Evolutionary conservation across 2,888 invertebrate genomes (phyloP).

Genomic region (Agrilus biguttatus): DNA sequence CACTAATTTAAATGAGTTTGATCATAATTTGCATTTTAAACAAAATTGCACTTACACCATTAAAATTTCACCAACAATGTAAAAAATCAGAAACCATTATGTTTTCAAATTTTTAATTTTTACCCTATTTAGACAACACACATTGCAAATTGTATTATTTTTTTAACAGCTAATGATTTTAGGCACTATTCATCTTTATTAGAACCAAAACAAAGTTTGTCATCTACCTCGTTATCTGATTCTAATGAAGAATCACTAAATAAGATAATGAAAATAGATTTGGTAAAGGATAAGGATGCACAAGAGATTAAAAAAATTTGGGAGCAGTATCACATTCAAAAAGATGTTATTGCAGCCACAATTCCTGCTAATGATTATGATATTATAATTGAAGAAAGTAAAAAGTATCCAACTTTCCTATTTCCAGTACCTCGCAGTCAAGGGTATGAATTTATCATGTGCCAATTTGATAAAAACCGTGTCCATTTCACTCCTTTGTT

Average conservation of each 20-base stretch:
- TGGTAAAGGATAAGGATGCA: slow-evolving; percentile 53
- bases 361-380: slow-evolving; percentile 48
- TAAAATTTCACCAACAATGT: no score
- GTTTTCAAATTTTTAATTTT: slow-evolving; percentile 1
- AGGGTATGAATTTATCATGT: slow-evolving; percentile 76
- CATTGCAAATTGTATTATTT: slow-evolving; percentile 1
- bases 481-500: slow-evolving; percentile 75
- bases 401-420: slow-evolving; percentile 54
- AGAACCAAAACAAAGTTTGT: slow-evolving; percentile 42
- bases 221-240: slow-evolving; percentile 15
- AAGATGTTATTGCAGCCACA: slow-evolving; percentile 61
- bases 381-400: slow-evolving; percentile 41
- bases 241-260: slow-evolving; percentile 40
- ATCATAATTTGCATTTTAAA: no score
- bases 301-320: slow-evolving; percentile 64
- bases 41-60: no score
- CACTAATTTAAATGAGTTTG: no score
- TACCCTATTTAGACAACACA: background rate
- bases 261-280: slow-evolving; percentile 64
- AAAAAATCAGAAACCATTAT: background rate
- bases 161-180: slow-evolving; percentile 5
- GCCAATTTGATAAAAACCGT: slow-evolving; percentile 55
- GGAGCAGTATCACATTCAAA: slow-evolving; percentile 65
- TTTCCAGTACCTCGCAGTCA: slow-evolving; percentile 67
- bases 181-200: slow-evolving; percentile 50